Conservation (phyloP, 2,113 vertebrate genomes). For the Vicugna pacos region DNA sequence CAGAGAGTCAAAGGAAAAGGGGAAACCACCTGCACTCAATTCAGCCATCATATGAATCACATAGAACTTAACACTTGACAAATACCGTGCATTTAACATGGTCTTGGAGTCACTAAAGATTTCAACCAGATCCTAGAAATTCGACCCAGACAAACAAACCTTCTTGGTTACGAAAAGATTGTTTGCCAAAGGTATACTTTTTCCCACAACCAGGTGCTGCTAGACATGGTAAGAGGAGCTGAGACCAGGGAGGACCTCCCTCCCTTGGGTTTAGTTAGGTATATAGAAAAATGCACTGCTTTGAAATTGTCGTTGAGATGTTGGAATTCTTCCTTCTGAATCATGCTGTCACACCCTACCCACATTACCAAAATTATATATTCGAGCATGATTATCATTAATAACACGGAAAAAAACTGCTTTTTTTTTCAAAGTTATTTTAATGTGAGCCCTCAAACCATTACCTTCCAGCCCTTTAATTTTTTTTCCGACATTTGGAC, state of each 20-base stretch:
- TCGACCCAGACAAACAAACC: neutral
- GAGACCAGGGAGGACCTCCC: neutral
- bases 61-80: neutral
- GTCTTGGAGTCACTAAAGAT: constrained; percentile 14
- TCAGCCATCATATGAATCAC: constrained; percentile 13
- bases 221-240: neutral
- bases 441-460: neutral
- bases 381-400: neutral
- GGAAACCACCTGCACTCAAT: neutral
- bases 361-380: neutral
- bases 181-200: constrained; percentile 16
- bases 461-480: neutral
- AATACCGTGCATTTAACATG: neutral
- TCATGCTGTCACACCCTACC: neutral
- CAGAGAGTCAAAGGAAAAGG: neutral
- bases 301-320: neutral
- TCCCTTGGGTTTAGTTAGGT: neutral
- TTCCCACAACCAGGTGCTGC: neutral
- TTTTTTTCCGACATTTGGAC: neutral
- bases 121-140: constrained; percentile 31
- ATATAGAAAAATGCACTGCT: neutral
- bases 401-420: neutral
- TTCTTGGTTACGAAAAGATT: constrained; percentile 9
- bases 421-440: neutral
- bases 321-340: constrained; percentile 40